phyloP scores from a whole-genome alignment of 2,888 invertebrate species.

The Fragum fragum region DNA sequence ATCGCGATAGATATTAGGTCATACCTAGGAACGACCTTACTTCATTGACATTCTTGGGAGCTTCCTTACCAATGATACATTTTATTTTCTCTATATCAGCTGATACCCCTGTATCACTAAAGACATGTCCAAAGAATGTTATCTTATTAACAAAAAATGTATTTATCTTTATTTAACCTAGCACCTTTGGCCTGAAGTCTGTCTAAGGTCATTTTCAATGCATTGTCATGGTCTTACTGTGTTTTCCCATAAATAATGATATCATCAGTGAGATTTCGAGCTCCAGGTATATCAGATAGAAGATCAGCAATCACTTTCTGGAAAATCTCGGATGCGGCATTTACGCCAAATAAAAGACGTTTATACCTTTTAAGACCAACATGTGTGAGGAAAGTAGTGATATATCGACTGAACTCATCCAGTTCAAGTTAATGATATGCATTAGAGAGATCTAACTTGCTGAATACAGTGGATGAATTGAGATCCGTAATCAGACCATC shows the following conservation, averaged over 20 bases:
- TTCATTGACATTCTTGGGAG: conserved; percentile 38
- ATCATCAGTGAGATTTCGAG: conserved; percentile 32
- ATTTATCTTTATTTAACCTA: conserved; percentile 40
- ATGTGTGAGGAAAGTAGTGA: conserved; percentile 67
- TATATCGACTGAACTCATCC: conserved; percentile 58
- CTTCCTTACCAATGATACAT: conserved; percentile 18
- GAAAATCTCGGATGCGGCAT: conserved; percentile 48
- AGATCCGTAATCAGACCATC: conserved; percentile 65
- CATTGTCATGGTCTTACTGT: conserved; percentile 41
- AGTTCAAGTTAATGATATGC: conserved; percentile 72
- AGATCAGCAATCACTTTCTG: conserved; percentile 35
- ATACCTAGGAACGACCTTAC: conserved; percentile 58
- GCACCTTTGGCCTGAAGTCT: conserved; percentile 30
- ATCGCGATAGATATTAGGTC: conserved; percentile 44
- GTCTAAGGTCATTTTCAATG: conserved; percentile 32
- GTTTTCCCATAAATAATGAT: conserved; percentile 36
- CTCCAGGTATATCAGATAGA: conserved; percentile 40
- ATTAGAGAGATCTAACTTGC: conserved; percentile 63
- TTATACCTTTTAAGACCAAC: conserved; percentile 54
- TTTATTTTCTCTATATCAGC: conserved; percentile 50
- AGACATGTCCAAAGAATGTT: conserved; percentile 49
- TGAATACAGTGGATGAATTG: conserved; percentile 66
- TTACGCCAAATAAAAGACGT: conserved; percentile 35
- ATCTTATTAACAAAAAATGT: conserved; percentile 41
- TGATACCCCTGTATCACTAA: conserved; percentile 46